Evolutionary conservation across 1,140 invertebrate genomes (phyloP).

Genomic region (Polypedilum vanderplanki): DNA sequence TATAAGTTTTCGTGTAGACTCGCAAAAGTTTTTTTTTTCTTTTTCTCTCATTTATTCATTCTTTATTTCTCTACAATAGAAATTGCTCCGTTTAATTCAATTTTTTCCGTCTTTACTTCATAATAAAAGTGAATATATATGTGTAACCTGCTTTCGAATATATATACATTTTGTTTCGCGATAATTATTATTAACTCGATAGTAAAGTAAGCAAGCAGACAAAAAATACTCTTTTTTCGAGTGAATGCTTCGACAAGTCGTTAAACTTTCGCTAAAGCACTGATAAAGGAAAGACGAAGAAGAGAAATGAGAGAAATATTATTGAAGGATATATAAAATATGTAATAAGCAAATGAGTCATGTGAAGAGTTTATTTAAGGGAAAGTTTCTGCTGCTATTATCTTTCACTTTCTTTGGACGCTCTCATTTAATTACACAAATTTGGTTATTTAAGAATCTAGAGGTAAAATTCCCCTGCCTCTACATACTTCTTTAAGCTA

Average conservation of each 20-base stretch:
- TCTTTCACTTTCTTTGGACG: not conserved
- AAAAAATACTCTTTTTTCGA: not conserved
- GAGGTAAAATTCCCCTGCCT: too few relatives aligned
- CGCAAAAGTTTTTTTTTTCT: conserved; percentile 3
- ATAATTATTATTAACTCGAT: not conserved
- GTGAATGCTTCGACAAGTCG: not conserved
- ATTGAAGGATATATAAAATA: not conserved
- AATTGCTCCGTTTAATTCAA: conserved; percentile 27
- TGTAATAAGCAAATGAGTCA: not conserved
- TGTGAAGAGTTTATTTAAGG: not conserved
- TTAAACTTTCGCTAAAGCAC: conserved; percentile 1
- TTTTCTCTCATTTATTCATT: not conserved
- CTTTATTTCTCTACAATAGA: conserved; percentile 11
- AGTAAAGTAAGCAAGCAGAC: too few relatives aligned
- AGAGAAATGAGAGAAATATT: not conserved
- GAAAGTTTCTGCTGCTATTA: not conserved
- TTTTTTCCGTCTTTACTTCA: conserved; percentile 7
- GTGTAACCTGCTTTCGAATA: conserved; percentile 24
- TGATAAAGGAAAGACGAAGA: not conserved
- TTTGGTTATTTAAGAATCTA: not conserved
- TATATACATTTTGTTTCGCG: conserved; percentile 11
- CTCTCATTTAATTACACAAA: not conserved
- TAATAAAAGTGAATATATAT: not conserved
- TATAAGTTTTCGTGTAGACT: conserved; percentile 23
- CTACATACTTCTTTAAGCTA: not conserved